phyloP scores from a whole-genome alignment of 1,140 invertebrate species.

The Drosophila pachea region DNA sequence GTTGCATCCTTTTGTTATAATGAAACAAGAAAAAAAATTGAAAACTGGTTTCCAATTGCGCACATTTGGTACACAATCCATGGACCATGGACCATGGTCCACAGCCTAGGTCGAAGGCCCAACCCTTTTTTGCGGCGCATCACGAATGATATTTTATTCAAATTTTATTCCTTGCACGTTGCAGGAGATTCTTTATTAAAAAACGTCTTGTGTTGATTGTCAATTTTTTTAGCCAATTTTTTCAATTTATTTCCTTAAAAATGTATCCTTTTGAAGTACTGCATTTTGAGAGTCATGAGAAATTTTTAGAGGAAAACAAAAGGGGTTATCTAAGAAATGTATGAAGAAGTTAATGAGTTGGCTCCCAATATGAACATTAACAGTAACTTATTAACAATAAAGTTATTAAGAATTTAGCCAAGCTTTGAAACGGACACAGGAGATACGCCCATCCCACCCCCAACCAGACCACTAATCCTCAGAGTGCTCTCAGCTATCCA shows the following conservation, averaged over 20 bases:
- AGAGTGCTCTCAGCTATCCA: too few species aligned
- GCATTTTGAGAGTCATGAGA: conserved; percentile 39
- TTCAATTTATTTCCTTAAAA: conserved; percentile 47
- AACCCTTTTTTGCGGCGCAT: conserved; percentile 46
- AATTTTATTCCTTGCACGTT: conserved; percentile 47
- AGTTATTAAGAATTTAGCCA: too few species aligned
- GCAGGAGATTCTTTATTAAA: conserved; percentile 33
- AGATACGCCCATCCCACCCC: too few species aligned
- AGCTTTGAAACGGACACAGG: too few species aligned
- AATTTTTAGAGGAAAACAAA: conserved; percentile 1
- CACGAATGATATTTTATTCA: conserved; percentile 49
- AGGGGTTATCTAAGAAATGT: too few species aligned
- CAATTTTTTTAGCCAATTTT: conserved; percentile 24
- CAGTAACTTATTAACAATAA: too few species aligned
- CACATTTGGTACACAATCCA: conserved; percentile 20
- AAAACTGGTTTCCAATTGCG: conserved; percentile 60
- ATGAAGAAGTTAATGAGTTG: too few species aligned
- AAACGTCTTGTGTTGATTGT: conserved; percentile 35
- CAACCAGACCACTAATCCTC: too few species aligned
- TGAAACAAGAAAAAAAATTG: conserved; percentile 24
- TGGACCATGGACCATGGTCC: conserved; percentile 15
- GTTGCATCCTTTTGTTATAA: conserved; percentile 66
- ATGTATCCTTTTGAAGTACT: conserved; percentile 54
- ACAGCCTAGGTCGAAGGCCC: conserved; percentile 18
- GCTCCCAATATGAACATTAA: too few species aligned